Percentiles rank a stretch among this genome's conserved stretches.
Evolutionary conservation across 2,797 vertebrate species (phyloP).

Genomic region (Eupleurogrammus muticus): DNA sequence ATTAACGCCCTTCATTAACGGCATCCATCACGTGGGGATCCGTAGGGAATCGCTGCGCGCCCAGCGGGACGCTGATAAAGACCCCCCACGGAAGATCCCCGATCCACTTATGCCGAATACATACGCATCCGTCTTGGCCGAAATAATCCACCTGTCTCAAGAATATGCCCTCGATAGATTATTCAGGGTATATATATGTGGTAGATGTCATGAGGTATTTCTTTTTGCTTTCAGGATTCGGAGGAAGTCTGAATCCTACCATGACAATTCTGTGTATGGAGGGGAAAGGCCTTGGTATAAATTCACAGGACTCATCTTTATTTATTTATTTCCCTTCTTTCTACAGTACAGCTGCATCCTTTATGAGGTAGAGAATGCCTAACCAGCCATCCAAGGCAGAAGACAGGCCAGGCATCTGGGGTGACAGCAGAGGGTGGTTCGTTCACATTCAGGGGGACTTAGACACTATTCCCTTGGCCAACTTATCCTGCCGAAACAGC

Average conservation of each 20-base stretch:
- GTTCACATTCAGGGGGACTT: conserved; percentile 77
- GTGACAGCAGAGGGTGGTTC: conserved; percentile 66
- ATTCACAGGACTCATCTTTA: conserved; percentile 54
- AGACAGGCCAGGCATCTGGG: conserved; percentile 58
- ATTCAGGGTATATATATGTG: conserved; percentile 34
- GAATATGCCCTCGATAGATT: conserved; percentile 45
- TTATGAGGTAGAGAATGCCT: conserved; percentile 78
- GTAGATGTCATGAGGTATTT: conserved; percentile 33
- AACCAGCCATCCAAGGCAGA: conserved; percentile 70
- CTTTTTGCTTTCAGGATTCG: conserved; percentile 6
- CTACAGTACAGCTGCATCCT: conserved; percentile 72
- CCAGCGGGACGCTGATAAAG: conserved; percentile 54
- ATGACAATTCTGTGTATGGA: conserved; percentile 48
- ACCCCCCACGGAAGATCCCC: conserved; percentile 44
- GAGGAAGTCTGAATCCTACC: conserved; percentile 44
- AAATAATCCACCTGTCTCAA: conserved; percentile 55
- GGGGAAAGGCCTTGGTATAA: conserved; percentile 49
- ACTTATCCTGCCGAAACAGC: conserved; percentile 82
- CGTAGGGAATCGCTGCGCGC: conserved; percentile 55
- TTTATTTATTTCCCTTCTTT: conserved; percentile 13
- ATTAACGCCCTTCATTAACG: conserved; percentile 82
- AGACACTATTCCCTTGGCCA: conserved; percentile 69
- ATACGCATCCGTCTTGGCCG: conserved; percentile 38
- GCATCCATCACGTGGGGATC: conserved; percentile 74
- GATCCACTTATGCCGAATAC: conserved; percentile 50